Evolutionary conservation across 2,113 vertebrate species (phyloP).

Genomic region (Caloenas nicobarica): DNA sequence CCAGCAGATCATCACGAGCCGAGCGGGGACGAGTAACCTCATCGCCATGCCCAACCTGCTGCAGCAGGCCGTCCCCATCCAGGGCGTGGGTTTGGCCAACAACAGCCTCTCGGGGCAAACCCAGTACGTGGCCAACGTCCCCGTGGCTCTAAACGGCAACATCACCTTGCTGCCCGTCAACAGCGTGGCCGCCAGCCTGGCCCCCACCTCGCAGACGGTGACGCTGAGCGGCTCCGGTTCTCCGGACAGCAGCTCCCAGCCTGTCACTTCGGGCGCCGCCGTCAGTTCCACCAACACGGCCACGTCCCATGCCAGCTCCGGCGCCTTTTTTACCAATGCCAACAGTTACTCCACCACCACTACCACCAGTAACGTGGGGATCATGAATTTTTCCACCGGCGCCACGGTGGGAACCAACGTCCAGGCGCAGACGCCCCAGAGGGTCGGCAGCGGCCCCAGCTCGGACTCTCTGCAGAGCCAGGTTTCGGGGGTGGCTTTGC

Average conservation of each 20-base stretch:
- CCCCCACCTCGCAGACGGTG: conserved; percentile 83
- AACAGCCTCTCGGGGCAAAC: conserved; percentile 88
- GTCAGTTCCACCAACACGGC: conserved; percentile 66
- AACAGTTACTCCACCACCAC: conserved; percentile 78
- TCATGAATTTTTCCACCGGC: conserved; percentile 77
- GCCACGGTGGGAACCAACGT: conserved; percentile 69
- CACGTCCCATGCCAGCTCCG: conserved; percentile 69
- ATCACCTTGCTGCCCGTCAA: conserved; percentile 93
- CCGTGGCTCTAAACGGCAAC: conserved; percentile 92
- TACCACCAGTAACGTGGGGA: conserved; percentile 76
- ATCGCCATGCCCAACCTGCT: conserved; percentile 90
- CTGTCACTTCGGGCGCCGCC: conserved; percentile 68
- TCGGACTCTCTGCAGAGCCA: conserved; percentile 76
- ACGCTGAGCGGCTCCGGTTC: conserved; percentile 78
- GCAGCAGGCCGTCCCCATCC: conserved; percentile 92
- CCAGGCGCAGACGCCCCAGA: conserved; percentile 74
- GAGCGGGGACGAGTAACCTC: conserved; percentile 84
- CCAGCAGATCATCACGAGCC: conserved; percentile 87
- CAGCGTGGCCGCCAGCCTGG: conserved; percentile 77
- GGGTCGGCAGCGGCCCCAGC: conserved; percentile 68
- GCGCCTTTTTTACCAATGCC: conserved; percentile 79
- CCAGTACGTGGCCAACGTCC: conserved; percentile 93
- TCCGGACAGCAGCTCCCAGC: conserved; percentile 75
- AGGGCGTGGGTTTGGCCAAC: conserved; percentile 88
- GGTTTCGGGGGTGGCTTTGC: conserved; percentile 69